Conservation (phyloP, 2,113 vertebrate genomes). For the Haemorhous mexicanus region DNA sequence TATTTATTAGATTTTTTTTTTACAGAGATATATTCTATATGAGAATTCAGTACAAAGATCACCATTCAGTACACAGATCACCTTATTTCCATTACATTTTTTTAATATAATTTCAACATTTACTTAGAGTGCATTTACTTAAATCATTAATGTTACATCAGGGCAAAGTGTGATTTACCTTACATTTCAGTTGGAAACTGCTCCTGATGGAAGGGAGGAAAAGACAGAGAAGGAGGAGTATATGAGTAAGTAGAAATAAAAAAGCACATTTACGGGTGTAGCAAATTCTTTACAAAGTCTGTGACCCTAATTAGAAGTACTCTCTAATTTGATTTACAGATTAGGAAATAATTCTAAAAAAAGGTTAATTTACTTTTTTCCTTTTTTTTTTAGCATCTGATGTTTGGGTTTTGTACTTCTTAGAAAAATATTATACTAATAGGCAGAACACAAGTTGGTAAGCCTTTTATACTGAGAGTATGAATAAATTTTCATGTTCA, state of each 20-base stretch:
- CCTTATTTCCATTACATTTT: neutral
- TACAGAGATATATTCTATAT: neutral
- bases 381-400: neutral
- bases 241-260: neutral
- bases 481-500: neutral
- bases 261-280: neutral
- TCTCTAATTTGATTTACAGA: neutral
- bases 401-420: neutral
- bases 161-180: neutral
- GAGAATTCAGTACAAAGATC: neutral
- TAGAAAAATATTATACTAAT: neutral
- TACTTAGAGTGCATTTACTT: neutral
- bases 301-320: neutral
- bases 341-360: neutral
- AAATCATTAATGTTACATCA: neutral
- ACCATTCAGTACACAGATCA: too few species aligned
- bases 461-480: neutral
- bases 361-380: neutral
- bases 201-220: neutral
- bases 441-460: neutral
- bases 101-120: neutral
- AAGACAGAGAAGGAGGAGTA: neutral
- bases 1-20: neutral
- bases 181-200: neutral
- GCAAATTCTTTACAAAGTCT: neutral